Evolutionary conservation across 2,888 invertebrate genomes (phyloP), one percentile per base, ranked within the genome.

Genomic region (Acronicta alni): DNA sequence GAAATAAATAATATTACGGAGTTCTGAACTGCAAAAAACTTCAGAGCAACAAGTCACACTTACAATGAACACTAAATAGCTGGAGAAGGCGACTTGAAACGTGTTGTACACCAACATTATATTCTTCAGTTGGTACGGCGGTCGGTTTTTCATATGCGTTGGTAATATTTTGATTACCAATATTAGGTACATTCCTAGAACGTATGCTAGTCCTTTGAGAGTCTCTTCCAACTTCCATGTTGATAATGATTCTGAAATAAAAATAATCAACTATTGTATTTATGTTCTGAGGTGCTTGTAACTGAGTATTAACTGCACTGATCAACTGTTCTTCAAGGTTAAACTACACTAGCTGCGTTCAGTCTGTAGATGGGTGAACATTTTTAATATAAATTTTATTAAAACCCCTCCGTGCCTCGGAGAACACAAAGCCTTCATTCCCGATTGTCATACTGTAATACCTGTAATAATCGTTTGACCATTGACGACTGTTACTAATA

Each of bases 91-190:
- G 23, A 97, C 96, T 95, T 97, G 97, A 17, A 95, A 81, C 0
- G 95, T 89, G 75, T 98, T 97, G 82, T 97, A 97, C 1, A 95
- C 83, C 51, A 96, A 90, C 78, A 97, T 91, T n/a, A 96, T 75
- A 32, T 92, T 93, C 20, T 96, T 95, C 17, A 97, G 79, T 52
- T 96, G 94, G 59, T 95, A 95, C 0, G 97, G 96, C 48, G 92
- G 84, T 42, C 96, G 92, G 46, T 95, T 89, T 56, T 93, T 95
- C 97, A 97, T 97, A 75, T 95, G 93, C 30, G 89, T 86, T 2
- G 98, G 98, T 0, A 98, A 96, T 54, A 96, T 83, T 65, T 95
- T 95, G 45, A 95, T 87, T 0, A 97, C 96, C 66, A 97, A 90
- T 17, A 95, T 85, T 26, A 98, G 88, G 83, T 98, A 98, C 12